Evolutionary conservation across 2,888 invertebrate genomes (phyloP).

Genomic region (Drosophila planitibia): DNA sequence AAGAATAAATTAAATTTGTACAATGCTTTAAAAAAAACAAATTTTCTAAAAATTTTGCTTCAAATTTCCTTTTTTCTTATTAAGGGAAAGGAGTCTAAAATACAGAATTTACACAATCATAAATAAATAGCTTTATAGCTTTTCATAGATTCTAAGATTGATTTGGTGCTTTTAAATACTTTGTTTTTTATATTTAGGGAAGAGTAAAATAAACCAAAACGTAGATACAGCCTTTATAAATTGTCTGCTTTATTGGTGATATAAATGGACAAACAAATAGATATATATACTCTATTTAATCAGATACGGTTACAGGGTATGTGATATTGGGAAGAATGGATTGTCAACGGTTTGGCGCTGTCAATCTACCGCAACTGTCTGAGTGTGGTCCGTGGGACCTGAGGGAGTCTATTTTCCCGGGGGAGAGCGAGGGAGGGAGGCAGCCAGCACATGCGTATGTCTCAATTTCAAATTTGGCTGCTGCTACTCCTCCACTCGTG

Average conservation of each 20-base stretch:
- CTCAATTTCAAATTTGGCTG: constrained; percentile 75
- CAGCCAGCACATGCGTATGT: constrained; percentile 58
- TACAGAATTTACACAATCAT: background rate
- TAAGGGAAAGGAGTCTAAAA: background rate
- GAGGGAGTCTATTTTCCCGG: background rate
- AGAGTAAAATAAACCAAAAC: background rate
- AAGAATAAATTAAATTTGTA: too few species aligned
- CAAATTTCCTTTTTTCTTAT: background rate
- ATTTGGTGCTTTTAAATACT: background rate
- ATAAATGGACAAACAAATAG: background rate
- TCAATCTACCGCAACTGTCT: constrained; percentile 52
- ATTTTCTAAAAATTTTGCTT: too few species aligned
- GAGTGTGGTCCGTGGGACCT: background rate
- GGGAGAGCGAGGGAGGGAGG: background rate
- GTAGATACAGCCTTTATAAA: background rate
- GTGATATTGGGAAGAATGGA: constrained; percentile 1
- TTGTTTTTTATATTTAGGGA: background rate
- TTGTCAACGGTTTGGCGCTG: constrained; percentile 56
- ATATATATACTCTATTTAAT: background rate
- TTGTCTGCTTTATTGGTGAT: background rate
- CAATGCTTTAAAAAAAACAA: too few species aligned
- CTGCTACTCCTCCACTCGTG: constrained; percentile 45
- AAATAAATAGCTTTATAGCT: background rate
- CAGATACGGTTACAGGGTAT: constrained; percentile 1
- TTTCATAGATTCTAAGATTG: background rate